Conservation (phyloP, 2,797 vertebrate genomes). For the Sciurus carolinensis region DNA sequence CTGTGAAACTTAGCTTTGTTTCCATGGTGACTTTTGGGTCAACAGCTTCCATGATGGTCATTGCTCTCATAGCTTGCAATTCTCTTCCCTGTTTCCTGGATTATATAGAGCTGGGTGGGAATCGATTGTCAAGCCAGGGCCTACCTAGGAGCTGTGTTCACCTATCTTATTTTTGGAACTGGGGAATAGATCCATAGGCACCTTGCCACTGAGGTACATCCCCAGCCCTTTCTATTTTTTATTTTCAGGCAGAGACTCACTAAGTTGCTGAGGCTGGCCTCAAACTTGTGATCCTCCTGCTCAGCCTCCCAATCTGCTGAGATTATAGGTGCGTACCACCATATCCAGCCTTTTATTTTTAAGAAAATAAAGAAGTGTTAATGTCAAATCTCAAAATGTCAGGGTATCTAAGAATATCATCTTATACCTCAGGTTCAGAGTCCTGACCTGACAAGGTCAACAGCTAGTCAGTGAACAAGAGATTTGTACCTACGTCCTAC, state of each 20-base stretch:
- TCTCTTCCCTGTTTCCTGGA: slow-evolving; percentile 24
- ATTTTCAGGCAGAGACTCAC: too few species aligned
- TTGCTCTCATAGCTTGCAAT: background rate
- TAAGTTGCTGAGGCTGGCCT: too few species aligned
- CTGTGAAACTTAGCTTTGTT: background rate
- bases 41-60: background rate
- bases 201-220: too few species aligned
- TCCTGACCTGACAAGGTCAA: background rate
- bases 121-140: slow-evolving; percentile 25
- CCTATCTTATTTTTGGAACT: too few species aligned
- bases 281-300: too few species aligned
- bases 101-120: background rate
- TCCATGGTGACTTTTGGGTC: background rate
- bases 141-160: background rate
- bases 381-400: background rate
- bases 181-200: too few species aligned
- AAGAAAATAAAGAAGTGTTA: background rate
- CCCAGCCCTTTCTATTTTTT: too few species aligned
- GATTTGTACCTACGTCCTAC: background rate
- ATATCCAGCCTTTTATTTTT: slow-evolving; percentile 2
- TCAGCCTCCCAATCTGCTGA: too few species aligned
- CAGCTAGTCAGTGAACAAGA: background rate
- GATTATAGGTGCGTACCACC: too few species aligned
- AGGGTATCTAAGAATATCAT: background rate
- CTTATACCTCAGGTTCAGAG: background rate